A percentile compares a stretch with the other conserved stretches of the same genome.
Conservation (phyloP, 2,888 invertebrate species). For the Drosophila neoperkinsi region DNA sequence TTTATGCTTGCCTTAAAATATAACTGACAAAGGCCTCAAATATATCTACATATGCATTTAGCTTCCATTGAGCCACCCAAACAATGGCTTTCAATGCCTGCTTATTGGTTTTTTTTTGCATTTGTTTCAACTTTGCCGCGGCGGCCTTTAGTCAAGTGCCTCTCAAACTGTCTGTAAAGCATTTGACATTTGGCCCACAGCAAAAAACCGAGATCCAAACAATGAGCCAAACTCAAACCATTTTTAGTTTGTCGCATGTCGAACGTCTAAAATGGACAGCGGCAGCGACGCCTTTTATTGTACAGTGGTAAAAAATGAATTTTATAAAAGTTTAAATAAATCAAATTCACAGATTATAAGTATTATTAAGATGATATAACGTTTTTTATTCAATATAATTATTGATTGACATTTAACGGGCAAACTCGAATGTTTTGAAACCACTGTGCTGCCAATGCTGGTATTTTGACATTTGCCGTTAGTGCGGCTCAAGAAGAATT, state of each 20-base stretch:
- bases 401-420: not conserved
- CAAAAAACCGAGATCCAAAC: conserved; percentile 42
- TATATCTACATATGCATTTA: not conserved
- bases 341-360: not conserved
- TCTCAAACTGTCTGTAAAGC: conserved; percentile 63
- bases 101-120: conserved; percentile 6
- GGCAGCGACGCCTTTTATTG: conserved; percentile 31
- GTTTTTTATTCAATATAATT: not conserved
- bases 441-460: conserved; percentile 56
- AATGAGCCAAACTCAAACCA: conserved; percentile 40
- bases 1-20: not conserved
- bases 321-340: not conserved
- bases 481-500: conserved; percentile 21
- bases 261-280: conserved; percentile 28
- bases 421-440: not conserved
- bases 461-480: conserved; percentile 68
- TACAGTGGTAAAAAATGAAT: conserved; percentile 38
- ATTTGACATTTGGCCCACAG: conserved; percentile 69
- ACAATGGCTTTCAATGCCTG: conserved; percentile 36
- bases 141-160: conserved; percentile 60
- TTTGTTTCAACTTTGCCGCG: conserved; percentile 69
- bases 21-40: conserved; percentile 8
- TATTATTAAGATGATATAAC: not conserved
- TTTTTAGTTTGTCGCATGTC: conserved; percentile 45
- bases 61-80: conserved; percentile 13